Conservation (phyloP, 2,888 invertebrate species). For the Tenthredo notha region DNA sequence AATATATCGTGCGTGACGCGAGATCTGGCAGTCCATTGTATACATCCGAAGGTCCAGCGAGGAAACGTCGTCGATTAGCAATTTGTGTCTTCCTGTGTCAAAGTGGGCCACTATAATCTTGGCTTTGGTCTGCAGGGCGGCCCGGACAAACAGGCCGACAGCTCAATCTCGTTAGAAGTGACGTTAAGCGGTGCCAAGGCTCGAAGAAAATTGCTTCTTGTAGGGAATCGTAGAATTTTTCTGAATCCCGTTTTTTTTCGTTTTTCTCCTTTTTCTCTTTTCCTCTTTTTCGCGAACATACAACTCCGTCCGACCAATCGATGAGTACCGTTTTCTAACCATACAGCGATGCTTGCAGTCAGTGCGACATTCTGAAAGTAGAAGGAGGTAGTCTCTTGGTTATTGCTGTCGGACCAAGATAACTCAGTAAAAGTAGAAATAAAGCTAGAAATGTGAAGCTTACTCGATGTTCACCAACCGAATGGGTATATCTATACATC, state of each 20-base stretch:
- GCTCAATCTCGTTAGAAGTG: slow-evolving; percentile 34
- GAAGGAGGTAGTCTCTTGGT: slow-evolving; percentile 26
- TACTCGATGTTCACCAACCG: slow-evolving; percentile 4
- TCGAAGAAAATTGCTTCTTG: slow-evolving; percentile 5
- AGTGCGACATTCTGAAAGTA: neutral
- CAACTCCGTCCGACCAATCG: neutral
- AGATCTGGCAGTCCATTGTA: slow-evolving; percentile 20
- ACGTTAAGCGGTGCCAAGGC: slow-evolving; percentile 16
- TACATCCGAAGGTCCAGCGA: slow-evolving; percentile 49
- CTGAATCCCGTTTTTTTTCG: neutral
- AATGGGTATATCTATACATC: slow-evolving; percentile 17
- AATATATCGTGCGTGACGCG: slow-evolving; percentile 45
- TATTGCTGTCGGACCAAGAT: slow-evolving; percentile 45
- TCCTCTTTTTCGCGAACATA: neutral
- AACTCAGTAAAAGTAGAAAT: slow-evolving; percentile 43
- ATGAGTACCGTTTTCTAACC: neutral
- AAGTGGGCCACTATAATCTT: slow-evolving; percentile 53
- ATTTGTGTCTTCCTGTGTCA: slow-evolving; percentile 72
- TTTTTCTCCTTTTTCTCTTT: neutral
- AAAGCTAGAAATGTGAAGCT: slow-evolving; percentile 24
- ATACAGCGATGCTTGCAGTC: slow-evolving; percentile 7
- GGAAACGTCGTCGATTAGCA: slow-evolving; percentile 64
- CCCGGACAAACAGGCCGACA: slow-evolving; percentile 42
- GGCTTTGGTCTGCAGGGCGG: slow-evolving; percentile 37
- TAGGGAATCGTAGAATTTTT: neutral